phyloP scores from a whole-genome alignment of 2,888 invertebrate genomes.

The Octonoba sinensis region DNA sequence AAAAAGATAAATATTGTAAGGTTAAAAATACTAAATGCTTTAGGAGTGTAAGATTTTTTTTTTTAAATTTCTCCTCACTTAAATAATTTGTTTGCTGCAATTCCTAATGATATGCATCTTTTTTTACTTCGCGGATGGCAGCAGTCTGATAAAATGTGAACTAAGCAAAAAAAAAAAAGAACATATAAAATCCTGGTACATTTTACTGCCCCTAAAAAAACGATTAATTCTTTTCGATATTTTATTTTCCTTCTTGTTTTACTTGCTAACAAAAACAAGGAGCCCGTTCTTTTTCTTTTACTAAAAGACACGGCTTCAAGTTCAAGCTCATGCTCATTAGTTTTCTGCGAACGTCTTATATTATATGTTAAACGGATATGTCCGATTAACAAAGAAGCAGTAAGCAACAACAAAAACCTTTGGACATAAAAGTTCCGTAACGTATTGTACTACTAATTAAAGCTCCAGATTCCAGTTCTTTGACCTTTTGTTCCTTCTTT shows the following conservation, averaged over 20 bases:
- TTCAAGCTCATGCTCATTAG: conserved; percentile 24
- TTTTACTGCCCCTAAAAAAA: background rate
- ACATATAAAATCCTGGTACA: conserved; percentile 27
- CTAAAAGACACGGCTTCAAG: conserved; percentile 1
- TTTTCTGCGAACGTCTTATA: conserved; percentile 15
- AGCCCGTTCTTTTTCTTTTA: no score
- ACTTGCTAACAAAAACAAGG: no score
- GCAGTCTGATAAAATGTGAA: no score
- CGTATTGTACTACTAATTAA: conserved; percentile 39
- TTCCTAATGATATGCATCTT: no score
- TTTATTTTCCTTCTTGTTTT: background rate
- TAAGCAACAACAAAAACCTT: conserved; percentile 12
- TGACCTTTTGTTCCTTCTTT: conserved; percentile 19
- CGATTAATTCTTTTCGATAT: background rate
- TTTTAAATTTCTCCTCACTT: no score
- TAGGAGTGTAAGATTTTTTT: no score
- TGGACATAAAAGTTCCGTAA: conserved; percentile 15
- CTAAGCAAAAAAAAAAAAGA: conserved; percentile 4
- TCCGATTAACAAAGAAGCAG: conserved; percentile 5
- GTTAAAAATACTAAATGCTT: no score
- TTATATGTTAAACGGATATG: conserved; percentile 11
- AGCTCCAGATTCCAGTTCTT: conserved; percentile 30
- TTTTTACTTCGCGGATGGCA: no score
- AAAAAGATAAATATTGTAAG: no score
- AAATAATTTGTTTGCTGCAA: no score